Conservation (phyloP, 2,888 invertebrate genomes). For the Alloplasta piceator region DNA sequence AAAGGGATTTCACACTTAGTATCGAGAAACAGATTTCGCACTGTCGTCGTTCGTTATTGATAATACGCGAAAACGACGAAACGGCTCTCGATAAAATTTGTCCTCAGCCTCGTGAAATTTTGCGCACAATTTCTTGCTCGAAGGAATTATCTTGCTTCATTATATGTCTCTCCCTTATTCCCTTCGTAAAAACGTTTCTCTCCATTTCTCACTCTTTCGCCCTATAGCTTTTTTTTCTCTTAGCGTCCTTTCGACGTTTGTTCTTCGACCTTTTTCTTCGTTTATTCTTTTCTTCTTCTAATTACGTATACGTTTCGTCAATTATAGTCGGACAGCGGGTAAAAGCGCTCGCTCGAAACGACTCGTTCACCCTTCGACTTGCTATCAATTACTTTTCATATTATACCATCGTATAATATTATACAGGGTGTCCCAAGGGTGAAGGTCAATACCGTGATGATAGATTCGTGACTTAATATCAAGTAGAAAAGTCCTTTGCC, state of each 20-base stretch:
- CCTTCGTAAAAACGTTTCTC: conserved; percentile 42
- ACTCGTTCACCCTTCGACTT: conserved; percentile 48
- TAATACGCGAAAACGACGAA: too few relatives aligned
- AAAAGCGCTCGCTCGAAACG: conserved; percentile 37
- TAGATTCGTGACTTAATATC: too few relatives aligned
- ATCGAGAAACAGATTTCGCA: too few relatives aligned
- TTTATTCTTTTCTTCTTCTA: conserved; percentile 38
- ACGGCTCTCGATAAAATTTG: too few relatives aligned
- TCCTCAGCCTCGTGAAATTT: conserved; percentile 33
- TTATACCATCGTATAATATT: conserved; percentile 32
- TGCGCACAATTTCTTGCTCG: conserved; percentile 22
- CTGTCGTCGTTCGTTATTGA: too few relatives aligned
- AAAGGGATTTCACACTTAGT: too few relatives aligned
- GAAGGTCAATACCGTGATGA: too few relatives aligned
- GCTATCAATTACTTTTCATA: conserved; percentile 48
- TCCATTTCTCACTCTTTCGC: not conserved
- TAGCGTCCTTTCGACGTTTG: conserved; percentile 10
- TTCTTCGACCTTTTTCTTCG: too few relatives aligned
- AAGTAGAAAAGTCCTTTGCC: too few relatives aligned
- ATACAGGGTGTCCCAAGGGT: too few relatives aligned
- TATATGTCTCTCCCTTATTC: conserved; percentile 37
- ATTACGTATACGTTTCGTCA: conserved; percentile 63
- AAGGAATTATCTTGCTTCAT: conserved; percentile 11
- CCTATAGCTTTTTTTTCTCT: conserved; percentile 5
- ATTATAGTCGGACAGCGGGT: conserved; percentile 62